Evolutionary conservation across 2,797 vertebrate species (phyloP).

Genomic region (Okamejei kenojei): DNA sequence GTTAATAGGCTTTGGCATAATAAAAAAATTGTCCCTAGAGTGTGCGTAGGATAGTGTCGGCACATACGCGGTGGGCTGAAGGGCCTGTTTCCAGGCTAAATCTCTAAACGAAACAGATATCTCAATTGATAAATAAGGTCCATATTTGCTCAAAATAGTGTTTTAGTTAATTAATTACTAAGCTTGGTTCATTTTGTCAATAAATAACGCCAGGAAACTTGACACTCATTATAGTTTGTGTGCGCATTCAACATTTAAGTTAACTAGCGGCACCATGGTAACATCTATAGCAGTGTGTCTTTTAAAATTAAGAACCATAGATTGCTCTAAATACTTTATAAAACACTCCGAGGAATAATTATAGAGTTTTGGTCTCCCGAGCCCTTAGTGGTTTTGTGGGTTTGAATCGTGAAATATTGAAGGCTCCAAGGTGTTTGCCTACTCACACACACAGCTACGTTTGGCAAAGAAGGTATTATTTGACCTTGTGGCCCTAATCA

Average conservation of each 20-base stretch:
- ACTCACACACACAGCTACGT: not conserved
- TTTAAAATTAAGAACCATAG: not conserved
- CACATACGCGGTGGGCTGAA: too few species aligned
- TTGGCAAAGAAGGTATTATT: not conserved
- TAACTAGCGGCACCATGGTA: not conserved
- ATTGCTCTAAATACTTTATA: not conserved
- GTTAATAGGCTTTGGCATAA: too few species aligned
- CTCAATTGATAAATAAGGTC: conserved; percentile 19
- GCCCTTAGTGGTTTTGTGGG: not conserved
- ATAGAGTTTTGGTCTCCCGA: not conserved
- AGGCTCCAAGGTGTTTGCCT: not conserved
- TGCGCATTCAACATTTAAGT: not conserved
- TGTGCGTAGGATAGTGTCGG: too few species aligned
- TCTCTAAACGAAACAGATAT: not conserved
- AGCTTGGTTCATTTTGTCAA: not conserved
- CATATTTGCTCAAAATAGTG: not conserved
- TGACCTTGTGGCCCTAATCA: conserved; percentile 23
- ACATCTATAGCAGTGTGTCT: not conserved
- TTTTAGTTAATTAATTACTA: conserved; percentile 16
- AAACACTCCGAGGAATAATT: not conserved
- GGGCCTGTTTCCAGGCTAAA: too few species aligned
- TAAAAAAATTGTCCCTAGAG: too few species aligned
- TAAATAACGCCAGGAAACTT: not conserved
- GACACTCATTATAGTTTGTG: not conserved
- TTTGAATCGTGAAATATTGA: not conserved